Conservation (phyloP, 1,140 invertebrate species). For the Dolichoris vasculosae region DNA sequence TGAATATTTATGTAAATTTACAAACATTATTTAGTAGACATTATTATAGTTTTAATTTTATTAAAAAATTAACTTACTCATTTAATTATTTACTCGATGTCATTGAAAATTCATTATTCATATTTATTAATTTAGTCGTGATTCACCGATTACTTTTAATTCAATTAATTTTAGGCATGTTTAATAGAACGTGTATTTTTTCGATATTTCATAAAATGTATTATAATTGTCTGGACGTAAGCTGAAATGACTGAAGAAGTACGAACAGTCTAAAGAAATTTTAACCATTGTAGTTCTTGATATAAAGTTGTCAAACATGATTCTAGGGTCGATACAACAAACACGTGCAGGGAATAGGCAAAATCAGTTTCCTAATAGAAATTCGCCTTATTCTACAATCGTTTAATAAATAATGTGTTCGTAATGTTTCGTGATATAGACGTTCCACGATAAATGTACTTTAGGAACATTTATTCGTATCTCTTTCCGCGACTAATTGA, state of each 20-base stretch:
- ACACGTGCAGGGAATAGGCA: constrained; percentile 26
- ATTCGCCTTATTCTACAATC: background rate
- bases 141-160: no score
- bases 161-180: no score
- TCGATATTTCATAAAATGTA: no score
- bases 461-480: background rate
- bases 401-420: background rate
- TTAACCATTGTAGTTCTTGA: background rate
- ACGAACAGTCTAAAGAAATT: background rate
- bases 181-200: no score
- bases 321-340: background rate
- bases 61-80: no score
- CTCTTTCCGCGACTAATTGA: constrained; percentile 68
- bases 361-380: constrained; percentile 46
- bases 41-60: no score
- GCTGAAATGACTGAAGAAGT: background rate
- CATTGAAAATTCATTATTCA: no score
- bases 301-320: background rate
- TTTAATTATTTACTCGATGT: no score
- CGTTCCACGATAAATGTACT: constrained; percentile 54
- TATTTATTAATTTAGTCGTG: no score
- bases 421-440: constrained; percentile 52
- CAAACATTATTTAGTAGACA: no score
- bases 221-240: no score
- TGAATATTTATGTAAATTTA: no score